phyloP scores from a whole-genome alignment of 1,140 invertebrate species.

The Nebria ingens region DNA sequence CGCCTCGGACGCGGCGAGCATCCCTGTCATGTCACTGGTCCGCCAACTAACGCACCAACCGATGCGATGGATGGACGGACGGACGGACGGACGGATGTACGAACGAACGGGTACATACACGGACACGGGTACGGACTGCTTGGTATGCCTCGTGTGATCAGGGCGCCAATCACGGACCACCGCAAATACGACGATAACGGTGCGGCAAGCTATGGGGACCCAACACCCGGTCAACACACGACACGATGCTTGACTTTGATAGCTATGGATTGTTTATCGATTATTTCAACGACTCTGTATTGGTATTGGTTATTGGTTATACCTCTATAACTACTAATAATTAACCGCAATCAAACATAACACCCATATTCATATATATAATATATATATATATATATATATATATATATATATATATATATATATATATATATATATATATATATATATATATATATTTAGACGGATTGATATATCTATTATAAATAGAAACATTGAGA shows the following conservation, averaged over 20 bases:
- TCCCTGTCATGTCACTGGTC: constrained; percentile 1
- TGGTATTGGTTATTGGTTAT: too few relatives aligned
- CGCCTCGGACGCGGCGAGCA: background rate
- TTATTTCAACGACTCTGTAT: too few relatives aligned
- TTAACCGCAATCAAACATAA: constrained; percentile 1
- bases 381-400: too few relatives aligned
- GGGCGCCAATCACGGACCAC: constrained; percentile 1
- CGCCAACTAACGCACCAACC: background rate
- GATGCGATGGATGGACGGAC: too few relatives aligned
- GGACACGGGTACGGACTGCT: background rate
- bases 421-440: too few relatives aligned
- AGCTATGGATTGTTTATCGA: constrained; percentile 1
- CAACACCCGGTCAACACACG: background rate
- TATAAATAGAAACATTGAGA: too few relatives aligned
- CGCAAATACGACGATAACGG: background rate
- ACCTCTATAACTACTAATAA: too few relatives aligned
- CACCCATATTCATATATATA: too few relatives aligned
- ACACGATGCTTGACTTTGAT: background rate
- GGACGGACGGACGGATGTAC: too few relatives aligned
- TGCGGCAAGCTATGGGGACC: background rate
- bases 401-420: too few relatives aligned
- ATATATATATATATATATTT: too few relatives aligned
- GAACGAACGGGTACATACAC: background rate
- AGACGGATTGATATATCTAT: too few relatives aligned
- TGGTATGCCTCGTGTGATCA: background rate